Base-by-base conservation (phyloP, 2,888 invertebrate genomes). In the Nymphalis polychloros region DNA sequence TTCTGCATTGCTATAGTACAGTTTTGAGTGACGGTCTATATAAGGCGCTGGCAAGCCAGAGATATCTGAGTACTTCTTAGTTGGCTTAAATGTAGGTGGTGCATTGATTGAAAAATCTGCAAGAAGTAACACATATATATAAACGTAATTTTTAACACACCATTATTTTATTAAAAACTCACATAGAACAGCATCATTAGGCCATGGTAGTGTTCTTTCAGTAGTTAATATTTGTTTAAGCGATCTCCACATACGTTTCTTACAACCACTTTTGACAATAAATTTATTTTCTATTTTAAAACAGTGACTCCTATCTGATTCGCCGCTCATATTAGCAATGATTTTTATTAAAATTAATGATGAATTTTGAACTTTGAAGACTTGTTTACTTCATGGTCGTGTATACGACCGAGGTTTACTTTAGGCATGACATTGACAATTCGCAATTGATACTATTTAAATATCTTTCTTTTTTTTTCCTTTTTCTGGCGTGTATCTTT, bases 21-120 rank as follows among this genome's bases (percentile, higher is more conserved):
- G 90, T 83, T 98, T 97, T 0, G 97, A 97, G 82, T 97, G 97
- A 5, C 98, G 97, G 90, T 98, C 98, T 74, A 96, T 96, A 80
- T 98, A 98, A 17, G 96, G 96, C 31, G 98, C 96, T 55, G 96
- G 95, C 47, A 98, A 87, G 0, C 98, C 98, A 65, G 97, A 97
- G 72, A 98, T 95, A 82, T 98, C 98, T 0, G 98, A 98, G 86
- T 98, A 98, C 80, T 98, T 98, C 81, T 98, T 98, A 0, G 97
- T 95, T 6, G 98, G 98, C 82, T 95, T 95, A 82, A 98, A 97
- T 49, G 97, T 97, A 50, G 98, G 98, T 16, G 98, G 98, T 35
- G 98, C 97, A 87, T 98, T 98, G 73, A 98, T 95, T 31, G 96
- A 95, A 78, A 96, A 96, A 92, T 98, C 97, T 97, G 89, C 27